A percentile compares a stretch with the other conserved stretches of the same genome.
Evolutionary conservation across 1,140 invertebrate species (phyloP).

Genomic region (Parapsyche elsis): DNA sequence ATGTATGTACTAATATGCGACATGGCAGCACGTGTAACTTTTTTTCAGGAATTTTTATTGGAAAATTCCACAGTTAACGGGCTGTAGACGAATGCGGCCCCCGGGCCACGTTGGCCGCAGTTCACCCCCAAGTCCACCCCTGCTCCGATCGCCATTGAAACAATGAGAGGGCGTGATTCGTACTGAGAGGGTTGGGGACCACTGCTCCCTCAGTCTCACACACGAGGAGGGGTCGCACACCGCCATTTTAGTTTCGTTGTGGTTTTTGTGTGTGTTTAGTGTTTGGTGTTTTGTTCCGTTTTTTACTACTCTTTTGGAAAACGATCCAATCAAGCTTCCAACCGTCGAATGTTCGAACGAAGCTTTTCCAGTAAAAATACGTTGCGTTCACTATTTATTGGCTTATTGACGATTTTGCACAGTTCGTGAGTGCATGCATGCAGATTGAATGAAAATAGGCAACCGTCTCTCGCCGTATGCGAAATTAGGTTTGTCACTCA

Average conservation of each 20-base stretch:
- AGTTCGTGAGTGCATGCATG: too few relatives aligned
- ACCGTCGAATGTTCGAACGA: too few relatives aligned
- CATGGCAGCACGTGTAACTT: too few relatives aligned
- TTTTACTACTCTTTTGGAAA: not conserved
- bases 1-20: too few relatives aligned
- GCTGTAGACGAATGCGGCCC: not conserved
- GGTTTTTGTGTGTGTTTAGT: not conserved
- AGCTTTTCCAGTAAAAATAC: too few relatives aligned
- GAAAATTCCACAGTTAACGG: conserved; percentile 30
- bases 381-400: too few relatives aligned
- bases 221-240: not conserved
- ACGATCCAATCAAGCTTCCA: too few relatives aligned
- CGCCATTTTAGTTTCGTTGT: conserved; percentile 29
- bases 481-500: conserved; percentile 53
- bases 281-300: not conserved
- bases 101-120: not conserved
- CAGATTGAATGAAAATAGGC: not conserved
- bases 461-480: conserved; percentile 41
- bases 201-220: not conserved
- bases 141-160: conserved; percentile 4
- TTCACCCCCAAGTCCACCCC: not conserved
- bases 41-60: conserved; percentile 39
- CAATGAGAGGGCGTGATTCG: conserved; percentile 32
- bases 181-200: not conserved
- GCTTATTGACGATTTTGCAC: too few relatives aligned